Conservation (phyloP, 2,888 invertebrate genomes). For the Caenorhabditis macrosperma region DNA sequence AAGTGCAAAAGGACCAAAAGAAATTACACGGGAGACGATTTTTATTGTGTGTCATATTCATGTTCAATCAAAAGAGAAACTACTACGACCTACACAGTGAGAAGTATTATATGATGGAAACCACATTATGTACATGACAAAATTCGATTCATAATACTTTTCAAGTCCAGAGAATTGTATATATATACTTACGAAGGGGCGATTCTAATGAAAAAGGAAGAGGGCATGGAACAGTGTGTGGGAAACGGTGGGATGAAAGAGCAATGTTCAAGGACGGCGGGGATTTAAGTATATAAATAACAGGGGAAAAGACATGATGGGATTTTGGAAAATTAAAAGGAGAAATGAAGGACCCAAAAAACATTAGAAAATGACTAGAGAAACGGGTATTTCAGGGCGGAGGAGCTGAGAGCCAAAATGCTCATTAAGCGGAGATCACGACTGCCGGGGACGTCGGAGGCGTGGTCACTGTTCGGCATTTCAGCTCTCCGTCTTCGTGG, state of each 20-base stretch:
- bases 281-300: slow-evolving; percentile 46
- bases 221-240: slow-evolving; percentile 8
- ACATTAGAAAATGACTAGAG: slow-evolving; percentile 34
- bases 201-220: background rate
- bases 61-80: slow-evolving; percentile 2
- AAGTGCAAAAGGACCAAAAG: no score
- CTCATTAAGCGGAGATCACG: slow-evolving; percentile 43
- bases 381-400: background rate
- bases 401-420: background rate
- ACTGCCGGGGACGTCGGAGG: slow-evolving; percentile 58
- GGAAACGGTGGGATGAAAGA: slow-evolving; percentile 33
- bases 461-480: slow-evolving; percentile 65
- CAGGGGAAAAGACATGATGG: slow-evolving; percentile 33
- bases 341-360: background rate
- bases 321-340: slow-evolving; percentile 23
- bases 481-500: slow-evolving; percentile 69
- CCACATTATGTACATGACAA: slow-evolving; percentile 54
- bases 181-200: background rate
- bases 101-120: slow-evolving; percentile 51
- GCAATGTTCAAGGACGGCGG: background rate
- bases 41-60: slow-evolving; percentile 25
- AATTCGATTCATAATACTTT: slow-evolving; percentile 61
- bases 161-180: slow-evolving; percentile 10
- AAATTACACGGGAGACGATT: background rate
- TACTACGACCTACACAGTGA: slow-evolving; percentile 24